phyloP scores from a whole-genome alignment of 2,888 invertebrate genomes.

The Corbicula japonica region DNA sequence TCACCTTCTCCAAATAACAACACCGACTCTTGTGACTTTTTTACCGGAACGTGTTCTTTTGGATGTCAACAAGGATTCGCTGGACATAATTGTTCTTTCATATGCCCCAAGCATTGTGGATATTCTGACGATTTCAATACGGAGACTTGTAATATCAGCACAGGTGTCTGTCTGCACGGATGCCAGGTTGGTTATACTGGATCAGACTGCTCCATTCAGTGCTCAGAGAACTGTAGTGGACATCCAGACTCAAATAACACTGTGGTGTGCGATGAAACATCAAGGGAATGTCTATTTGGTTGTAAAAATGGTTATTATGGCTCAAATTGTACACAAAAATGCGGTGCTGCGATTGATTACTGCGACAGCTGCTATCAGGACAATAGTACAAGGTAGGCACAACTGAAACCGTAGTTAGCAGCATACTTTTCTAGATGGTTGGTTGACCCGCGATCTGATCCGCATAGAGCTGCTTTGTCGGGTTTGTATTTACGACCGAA shows the following conservation, averaged over 20 bases:
- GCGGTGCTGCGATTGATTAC: background rate
- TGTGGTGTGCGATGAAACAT: background rate
- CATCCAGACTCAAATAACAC: background rate
- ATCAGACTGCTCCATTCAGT: constrained; percentile 17
- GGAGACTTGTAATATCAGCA: constrained; percentile 5
- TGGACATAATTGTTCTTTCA: constrained; percentile 5
- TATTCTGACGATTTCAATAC: background rate
- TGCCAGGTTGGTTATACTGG: constrained; percentile 16
- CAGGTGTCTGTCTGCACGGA: constrained; percentile 16
- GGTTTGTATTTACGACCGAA: background rate
- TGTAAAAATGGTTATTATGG: constrained; percentile 16
- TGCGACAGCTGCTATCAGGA: background rate
- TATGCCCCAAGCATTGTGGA: constrained; percentile 12
- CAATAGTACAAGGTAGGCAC: background rate
- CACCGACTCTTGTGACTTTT: background rate
- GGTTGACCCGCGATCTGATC: constrained; percentile 11
- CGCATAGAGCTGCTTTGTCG: background rate
- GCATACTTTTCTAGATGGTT: too few relatives aligned
- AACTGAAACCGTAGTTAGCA: background rate
- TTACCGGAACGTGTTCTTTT: constrained; percentile 5
- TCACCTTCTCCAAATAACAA: background rate
- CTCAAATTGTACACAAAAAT: constrained; percentile 10
- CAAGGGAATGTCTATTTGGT: constrained; percentile 7
- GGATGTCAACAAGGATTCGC: constrained; percentile 19
- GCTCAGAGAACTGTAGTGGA: constrained; percentile 13